These are phyloP conservation scores for Chironex yamaguchii DNA, from an alignment of 30 jellyfish, hydroid and myxozoan genomes.

Conservation along the genomic window DNA sequence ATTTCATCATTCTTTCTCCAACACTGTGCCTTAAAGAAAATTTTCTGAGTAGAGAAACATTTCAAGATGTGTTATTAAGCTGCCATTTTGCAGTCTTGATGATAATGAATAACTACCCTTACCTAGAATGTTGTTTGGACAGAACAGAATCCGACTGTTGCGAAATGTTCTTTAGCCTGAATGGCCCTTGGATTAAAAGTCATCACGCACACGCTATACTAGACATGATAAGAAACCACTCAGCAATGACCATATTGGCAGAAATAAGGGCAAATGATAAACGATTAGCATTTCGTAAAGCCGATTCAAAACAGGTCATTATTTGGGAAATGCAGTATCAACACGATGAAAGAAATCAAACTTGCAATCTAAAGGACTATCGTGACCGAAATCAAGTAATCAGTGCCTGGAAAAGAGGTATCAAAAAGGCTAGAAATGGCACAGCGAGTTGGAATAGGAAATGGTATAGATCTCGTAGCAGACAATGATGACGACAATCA, in stretches of 20 bases:
- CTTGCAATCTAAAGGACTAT: conserved; percentile 10
- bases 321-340: conserved; percentile 57
- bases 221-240: conserved; percentile 59
- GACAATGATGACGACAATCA: no score
- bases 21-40: conserved; percentile 15
- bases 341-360: conserved; percentile 36
- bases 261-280: conserved; percentile 45
- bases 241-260: conserved; percentile 45
- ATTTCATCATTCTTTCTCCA: not conserved
- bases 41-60: conserved; percentile 35
- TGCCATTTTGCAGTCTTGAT: conserved; percentile 52
- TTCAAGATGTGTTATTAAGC: conserved; percentile 21
- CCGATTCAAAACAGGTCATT: conserved; percentile 61
- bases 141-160: conserved; percentile 52
- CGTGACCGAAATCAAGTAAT: conserved; percentile 21
- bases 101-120: conserved; percentile 16
- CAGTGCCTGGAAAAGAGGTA: conserved; percentile 38
- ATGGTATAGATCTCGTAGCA: no score
- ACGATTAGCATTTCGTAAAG: conserved; percentile 27
- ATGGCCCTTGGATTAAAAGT: conserved; percentile 26
- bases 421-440: conserved; percentile 31
- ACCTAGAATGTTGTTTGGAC: conserved; percentile 22
- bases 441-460: conserved; percentile 22
- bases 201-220: conserved; percentile 40
- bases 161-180: conserved; percentile 35